These are phyloP conservation scores for Eilema griseolum DNA, from an alignment of 2,888 invertebrate genomes.

Conservation along the genomic window DNA sequence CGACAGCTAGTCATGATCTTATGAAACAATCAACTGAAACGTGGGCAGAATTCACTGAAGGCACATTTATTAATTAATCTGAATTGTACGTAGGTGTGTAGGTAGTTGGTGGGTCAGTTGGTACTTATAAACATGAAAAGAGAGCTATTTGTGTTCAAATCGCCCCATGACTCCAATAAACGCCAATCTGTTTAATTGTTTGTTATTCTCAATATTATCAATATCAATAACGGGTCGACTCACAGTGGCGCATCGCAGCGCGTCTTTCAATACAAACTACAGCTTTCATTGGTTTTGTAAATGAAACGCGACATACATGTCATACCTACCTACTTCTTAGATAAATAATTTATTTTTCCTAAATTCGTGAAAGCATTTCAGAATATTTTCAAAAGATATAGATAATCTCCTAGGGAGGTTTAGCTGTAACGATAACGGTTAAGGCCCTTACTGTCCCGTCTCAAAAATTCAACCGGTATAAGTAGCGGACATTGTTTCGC, in stretches of 20 bases:
- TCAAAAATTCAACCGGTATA: background rate
- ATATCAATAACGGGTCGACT: background rate
- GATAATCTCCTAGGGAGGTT: too few relatives aligned
- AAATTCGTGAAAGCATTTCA: too few relatives aligned
- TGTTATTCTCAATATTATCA: slow-evolving; percentile 10
- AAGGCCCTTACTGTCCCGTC: background rate
- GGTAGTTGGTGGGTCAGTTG: background rate
- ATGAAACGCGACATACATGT: background rate
- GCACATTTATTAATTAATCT: slow-evolving; percentile 1
- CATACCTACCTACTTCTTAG: background rate
- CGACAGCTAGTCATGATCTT: background rate
- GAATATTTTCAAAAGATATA: too few relatives aligned
- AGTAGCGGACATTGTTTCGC: slow-evolving; percentile 24
- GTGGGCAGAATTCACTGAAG: background rate
- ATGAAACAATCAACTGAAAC: background rate
- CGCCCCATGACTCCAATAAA: slow-evolving; percentile 22
- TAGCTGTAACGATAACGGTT: too few relatives aligned
- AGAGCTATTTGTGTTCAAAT: background rate
- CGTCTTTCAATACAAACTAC: background rate
- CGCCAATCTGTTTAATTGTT: slow-evolving; percentile 23
- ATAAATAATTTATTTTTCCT: background rate
- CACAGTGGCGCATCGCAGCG: background rate
- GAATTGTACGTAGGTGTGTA: background rate
- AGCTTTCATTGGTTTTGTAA: background rate
- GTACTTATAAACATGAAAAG: background rate